Conservation (phyloP, 1,140 invertebrate species). For the Araneus ventricosus region DNA sequence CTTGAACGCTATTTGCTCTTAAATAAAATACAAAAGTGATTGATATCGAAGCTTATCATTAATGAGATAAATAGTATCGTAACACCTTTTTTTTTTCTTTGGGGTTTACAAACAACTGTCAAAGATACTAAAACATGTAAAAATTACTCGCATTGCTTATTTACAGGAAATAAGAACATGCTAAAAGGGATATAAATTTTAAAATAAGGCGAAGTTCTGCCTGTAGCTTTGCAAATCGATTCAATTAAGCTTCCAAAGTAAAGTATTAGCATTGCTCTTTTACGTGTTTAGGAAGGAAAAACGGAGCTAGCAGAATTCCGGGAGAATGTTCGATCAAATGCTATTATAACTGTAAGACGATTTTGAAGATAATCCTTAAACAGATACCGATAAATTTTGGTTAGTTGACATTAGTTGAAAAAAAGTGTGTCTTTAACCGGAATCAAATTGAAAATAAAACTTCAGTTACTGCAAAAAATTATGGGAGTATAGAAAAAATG, state of each 20-base stretch:
- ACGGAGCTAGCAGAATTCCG: neutral
- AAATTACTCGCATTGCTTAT: neutral
- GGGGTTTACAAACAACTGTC: neutral
- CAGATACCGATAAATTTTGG: neutral
- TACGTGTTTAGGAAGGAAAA: neutral
- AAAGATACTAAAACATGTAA: neutral
- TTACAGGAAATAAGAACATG: conserved; percentile 3
- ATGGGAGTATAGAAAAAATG: neutral
- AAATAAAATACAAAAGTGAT: neutral
- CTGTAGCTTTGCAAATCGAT: conserved; percentile 7
- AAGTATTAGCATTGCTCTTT: neutral
- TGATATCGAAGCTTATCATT: neutral
- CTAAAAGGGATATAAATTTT: conserved; percentile 34
- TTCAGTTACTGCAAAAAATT: neutral
- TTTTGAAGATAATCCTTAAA: neutral
- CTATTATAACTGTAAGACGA: neutral
- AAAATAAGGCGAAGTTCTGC: neutral
- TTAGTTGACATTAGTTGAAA: neutral
- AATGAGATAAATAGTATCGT: conserved; percentile 1
- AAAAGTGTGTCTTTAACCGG: neutral
- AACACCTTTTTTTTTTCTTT: neutral
- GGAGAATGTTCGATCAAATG: neutral
- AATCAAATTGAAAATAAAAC: neutral
- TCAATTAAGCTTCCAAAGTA: neutral
- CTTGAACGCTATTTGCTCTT: neutral